phyloP scores from a whole-genome alignment of 2,888 invertebrate species.

The Petrolisthes cinctipes region DNA sequence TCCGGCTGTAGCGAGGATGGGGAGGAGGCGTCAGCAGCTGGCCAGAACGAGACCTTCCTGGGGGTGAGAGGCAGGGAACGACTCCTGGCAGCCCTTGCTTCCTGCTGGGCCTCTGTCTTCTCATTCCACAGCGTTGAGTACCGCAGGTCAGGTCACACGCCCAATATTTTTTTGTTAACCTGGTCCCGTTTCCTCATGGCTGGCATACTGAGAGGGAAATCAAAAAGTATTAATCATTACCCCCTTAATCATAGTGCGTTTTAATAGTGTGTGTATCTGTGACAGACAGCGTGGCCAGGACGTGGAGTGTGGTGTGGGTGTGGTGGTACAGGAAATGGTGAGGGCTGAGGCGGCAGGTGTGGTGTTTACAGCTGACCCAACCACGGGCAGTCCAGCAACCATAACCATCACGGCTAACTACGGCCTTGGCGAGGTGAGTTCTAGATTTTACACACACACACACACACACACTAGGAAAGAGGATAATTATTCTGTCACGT shows the following conservation, averaged over 20 bases:
- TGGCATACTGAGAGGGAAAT: too few relatives aligned
- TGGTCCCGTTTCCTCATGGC: too few relatives aligned
- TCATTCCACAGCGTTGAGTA: slow-evolving; percentile 83
- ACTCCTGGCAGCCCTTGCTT: slow-evolving; percentile 75
- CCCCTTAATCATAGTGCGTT: too few relatives aligned
- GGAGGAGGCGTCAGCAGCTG: slow-evolving; percentile 83
- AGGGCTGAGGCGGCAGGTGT: slow-evolving; percentile 81
- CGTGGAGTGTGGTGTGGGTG: slow-evolving; percentile 79
- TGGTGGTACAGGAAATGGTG: slow-evolving; percentile 85
- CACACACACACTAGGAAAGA: too few relatives aligned
- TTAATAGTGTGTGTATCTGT: neutral
- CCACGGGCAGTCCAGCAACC: slow-evolving; percentile 77
- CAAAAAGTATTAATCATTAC: too few relatives aligned
- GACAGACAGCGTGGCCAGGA: slow-evolving; percentile 81
- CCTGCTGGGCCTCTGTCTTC: slow-evolving; percentile 88
- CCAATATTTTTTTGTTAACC: too few relatives aligned
- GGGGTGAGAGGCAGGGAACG: slow-evolving; percentile 73
- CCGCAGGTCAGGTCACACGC: slow-evolving; percentile 74
- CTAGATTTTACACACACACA: too few relatives aligned
- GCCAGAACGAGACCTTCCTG: slow-evolving; percentile 84
- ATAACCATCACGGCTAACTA: slow-evolving; percentile 84
- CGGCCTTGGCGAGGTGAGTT: slow-evolving; percentile 83
- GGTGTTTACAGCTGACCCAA: slow-evolving; percentile 84
- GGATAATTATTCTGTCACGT: too few relatives aligned
- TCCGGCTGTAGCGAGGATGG: slow-evolving; percentile 84